Conservation (phyloP, 2,113 vertebrate genomes). For the Spheniscus mendiculus region DNA sequence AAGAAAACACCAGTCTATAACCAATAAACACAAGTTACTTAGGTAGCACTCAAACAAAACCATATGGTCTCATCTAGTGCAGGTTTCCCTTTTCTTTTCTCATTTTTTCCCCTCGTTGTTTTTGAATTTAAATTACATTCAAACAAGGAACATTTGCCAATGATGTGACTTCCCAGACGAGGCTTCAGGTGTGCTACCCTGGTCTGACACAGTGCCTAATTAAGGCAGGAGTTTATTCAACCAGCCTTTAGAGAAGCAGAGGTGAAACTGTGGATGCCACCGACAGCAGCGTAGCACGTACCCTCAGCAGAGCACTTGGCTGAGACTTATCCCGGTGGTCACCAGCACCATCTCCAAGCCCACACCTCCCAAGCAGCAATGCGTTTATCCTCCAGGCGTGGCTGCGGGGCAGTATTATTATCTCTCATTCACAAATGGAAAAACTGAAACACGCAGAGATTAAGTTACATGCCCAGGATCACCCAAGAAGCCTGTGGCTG, state of each 20-base stretch:
- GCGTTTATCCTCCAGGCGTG: background rate
- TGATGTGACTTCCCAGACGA: background rate
- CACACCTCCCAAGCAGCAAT: background rate
- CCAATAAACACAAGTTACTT: constrained; percentile 59
- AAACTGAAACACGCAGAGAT: constrained; percentile 27
- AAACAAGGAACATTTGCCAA: background rate
- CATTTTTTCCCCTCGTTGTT: background rate
- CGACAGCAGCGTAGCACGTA: background rate
- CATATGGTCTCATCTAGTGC: constrained; percentile 26
- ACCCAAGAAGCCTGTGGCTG: constrained; percentile 66
- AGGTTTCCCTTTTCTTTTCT: background rate
- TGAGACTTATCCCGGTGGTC: background rate
- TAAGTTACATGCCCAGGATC: constrained; percentile 62
- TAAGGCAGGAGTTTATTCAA: background rate
- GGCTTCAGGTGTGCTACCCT: background rate
- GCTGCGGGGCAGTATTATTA: background rate
- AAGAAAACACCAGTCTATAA: constrained; percentile 35
- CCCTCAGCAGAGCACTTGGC: background rate
- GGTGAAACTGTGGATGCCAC: background rate
- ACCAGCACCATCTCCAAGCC: background rate
- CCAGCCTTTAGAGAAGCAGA: background rate
- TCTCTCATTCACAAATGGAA: constrained; percentile 42
- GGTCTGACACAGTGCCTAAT: background rate
- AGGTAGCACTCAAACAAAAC: constrained; percentile 59
- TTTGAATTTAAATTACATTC: background rate